Percentiles rank a stretch among this genome's conserved stretches.
Evolutionary conservation across 2,113 vertebrate genomes (phyloP).

Genomic region (Cathartes aura): DNA sequence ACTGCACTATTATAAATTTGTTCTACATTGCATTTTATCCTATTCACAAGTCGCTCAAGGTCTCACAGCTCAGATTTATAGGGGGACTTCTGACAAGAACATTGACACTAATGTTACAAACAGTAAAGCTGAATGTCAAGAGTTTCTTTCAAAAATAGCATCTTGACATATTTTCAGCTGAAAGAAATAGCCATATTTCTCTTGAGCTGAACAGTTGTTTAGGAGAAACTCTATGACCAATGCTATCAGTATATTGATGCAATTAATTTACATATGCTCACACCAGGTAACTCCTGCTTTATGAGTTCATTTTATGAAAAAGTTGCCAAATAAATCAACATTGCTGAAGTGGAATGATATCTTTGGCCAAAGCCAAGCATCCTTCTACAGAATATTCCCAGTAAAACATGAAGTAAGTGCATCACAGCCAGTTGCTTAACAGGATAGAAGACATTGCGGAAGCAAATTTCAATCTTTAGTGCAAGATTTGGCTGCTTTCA

Average conservation of each 20-base stretch:
- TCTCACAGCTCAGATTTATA: conserved; percentile 28
- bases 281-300: neutral
- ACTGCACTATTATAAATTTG: neutral
- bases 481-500: neutral
- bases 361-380: neutral
- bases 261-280: neutral
- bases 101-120: neutral
- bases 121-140: conserved; percentile 17
- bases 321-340: neutral
- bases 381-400: neutral
- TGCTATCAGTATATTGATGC: neutral
- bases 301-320: neutral
- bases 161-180: conserved; percentile 13
- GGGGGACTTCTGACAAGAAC: neutral
- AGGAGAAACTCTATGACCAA: neutral
- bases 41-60: neutral
- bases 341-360: neutral
- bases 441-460: neutral
- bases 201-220: neutral
- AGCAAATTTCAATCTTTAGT: neutral
- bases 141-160: conserved; percentile 3
- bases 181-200: neutral
- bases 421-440: neutral
- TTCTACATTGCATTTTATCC: neutral
- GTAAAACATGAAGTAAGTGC: neutral